phyloP scores from a whole-genome alignment of 2,888 invertebrate species.

The Laothoe populi region DNA sequence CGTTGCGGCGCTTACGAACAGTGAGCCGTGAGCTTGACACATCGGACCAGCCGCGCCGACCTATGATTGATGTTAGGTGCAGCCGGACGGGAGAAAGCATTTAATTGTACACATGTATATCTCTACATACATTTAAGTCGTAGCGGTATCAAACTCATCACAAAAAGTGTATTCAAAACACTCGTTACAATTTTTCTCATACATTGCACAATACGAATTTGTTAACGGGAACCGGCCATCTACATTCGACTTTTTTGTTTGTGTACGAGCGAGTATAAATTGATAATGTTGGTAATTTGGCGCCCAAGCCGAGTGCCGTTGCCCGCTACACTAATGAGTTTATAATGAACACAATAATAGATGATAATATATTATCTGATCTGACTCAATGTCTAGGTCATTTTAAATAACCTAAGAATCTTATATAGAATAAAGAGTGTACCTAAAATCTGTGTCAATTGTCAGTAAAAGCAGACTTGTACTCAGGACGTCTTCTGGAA shows the following conservation, averaged over 20 bases:
- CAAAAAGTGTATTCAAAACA: conserved; percentile 73
- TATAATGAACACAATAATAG: conserved; percentile 82
- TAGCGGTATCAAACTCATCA: conserved; percentile 76
- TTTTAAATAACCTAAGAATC: not conserved
- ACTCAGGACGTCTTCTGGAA: no score
- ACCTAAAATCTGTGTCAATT: not conserved
- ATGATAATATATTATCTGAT: conserved; percentile 77
- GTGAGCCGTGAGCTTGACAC: conserved; percentile 24
- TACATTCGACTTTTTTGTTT: conserved; percentile 82
- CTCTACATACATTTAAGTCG: conserved; percentile 58
- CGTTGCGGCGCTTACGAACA: not conserved
- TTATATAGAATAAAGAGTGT: not conserved
- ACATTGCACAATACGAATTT: conserved; percentile 84
- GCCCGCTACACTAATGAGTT: conserved; percentile 83
- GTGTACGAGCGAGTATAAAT: conserved; percentile 80
- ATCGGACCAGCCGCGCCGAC: conserved; percentile 36
- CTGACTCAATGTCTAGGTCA: conserved; percentile 80
- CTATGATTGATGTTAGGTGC: conserved; percentile 69
- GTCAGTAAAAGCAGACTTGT: not conserved
- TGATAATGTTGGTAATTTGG: conserved; percentile 85
- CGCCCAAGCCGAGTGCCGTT: conserved; percentile 80
- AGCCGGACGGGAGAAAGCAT: conserved; percentile 77
- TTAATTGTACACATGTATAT: conserved; percentile 60
- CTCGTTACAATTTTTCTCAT: conserved; percentile 81
- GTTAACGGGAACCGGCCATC: conserved; percentile 82